Percentiles rank a stretch among this genome's conserved stretches.
Evolutionary conservation across 2,888 invertebrate genomes (phyloP).

Genomic region (Melanophora roralis): DNA sequence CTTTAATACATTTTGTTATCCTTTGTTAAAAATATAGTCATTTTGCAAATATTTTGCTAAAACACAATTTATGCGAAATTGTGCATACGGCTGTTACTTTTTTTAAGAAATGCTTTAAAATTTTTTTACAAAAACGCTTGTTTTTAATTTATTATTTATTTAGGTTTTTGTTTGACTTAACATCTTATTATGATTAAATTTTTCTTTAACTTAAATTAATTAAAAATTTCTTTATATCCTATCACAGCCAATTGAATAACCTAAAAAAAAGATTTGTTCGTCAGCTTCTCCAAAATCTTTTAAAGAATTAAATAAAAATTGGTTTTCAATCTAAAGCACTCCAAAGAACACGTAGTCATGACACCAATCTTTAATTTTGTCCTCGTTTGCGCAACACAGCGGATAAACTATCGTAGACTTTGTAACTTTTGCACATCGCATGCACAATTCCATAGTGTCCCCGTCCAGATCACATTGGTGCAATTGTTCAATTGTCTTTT

Average conservation of each 20-base stretch:
- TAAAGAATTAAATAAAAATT: neutral
- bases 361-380: slow-evolving; percentile 78
- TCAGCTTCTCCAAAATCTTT: slow-evolving; percentile 41
- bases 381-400: slow-evolving; percentile 79
- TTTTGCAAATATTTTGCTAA: too few species aligned
- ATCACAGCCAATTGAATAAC: slow-evolving; percentile 71
- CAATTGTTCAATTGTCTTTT: slow-evolving; percentile 71
- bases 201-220: slow-evolving; percentile 10
- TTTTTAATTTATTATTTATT: too few species aligned
- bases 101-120: too few species aligned
- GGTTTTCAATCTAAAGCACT: slow-evolving; percentile 18
- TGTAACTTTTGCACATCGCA: slow-evolving; percentile 79
- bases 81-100: too few species aligned
- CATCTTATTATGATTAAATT: too few species aligned
- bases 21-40: too few species aligned
- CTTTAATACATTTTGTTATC: too few species aligned
- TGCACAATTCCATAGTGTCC: slow-evolving; percentile 77
- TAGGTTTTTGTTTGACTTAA: too few species aligned
- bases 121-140: too few species aligned
- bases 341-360: slow-evolving; percentile 78
- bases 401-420: slow-evolving; percentile 79
- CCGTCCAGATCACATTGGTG: slow-evolving; percentile 71
- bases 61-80: too few species aligned
- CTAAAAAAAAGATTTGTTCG: slow-evolving; percentile 47
- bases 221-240: slow-evolving; percentile 46